Evolutionary conservation across 2,888 invertebrate species (phyloP), one percentile per base, ranked within the genome.

Genomic region (Cryptops parisi): DNA sequence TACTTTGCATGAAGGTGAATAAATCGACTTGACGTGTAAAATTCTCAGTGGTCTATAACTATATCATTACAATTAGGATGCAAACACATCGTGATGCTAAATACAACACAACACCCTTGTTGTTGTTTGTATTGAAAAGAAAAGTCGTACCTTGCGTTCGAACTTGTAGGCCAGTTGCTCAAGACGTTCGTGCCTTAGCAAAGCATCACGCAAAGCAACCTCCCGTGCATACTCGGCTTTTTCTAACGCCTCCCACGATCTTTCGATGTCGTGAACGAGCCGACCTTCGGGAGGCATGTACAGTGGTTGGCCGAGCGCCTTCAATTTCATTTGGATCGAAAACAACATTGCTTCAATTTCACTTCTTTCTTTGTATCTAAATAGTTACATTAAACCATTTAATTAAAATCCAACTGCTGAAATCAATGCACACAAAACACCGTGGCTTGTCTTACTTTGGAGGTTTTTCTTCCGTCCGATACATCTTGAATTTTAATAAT

Each of bases 311-410:
- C 89, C 84, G 59, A 96, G 72, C n/a, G 93, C 88, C 70, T 94
- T 96, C 61, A 94, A 76, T 69, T 89, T 82, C 0, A 94, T 93
- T 70, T 97, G 97, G 62, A 98, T 93, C 67, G 90, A 84, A 71
- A 97, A 98, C 68, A 85, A 94, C 38, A 94, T 73, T 0, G 89
- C 97, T 71, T 98, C 94, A 61, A 96, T 87, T 73, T 97, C 96
- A 60, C 93, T 94, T 53, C 93, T 80, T 70, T 98, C 97, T 66
- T 84, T 90, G 71, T 96, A 96, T 68, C 89, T 84, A 55, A n/a
- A n/a, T n/a, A n/a, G n/a, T n/a, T n/a, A n/a, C n/a, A n/a, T n/a
- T n/a, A 17, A 62, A 55, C 22, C 47, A 25, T 54, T 22, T 19
- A 55, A 49, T 25, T 44, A 24, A 39, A n/a, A n/a, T n/a, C n/a